Evolutionary conservation across 1,140 invertebrate species (phyloP), one percentile per base, ranked within the genome.

Genomic region (Drosophila melanica): DNA sequence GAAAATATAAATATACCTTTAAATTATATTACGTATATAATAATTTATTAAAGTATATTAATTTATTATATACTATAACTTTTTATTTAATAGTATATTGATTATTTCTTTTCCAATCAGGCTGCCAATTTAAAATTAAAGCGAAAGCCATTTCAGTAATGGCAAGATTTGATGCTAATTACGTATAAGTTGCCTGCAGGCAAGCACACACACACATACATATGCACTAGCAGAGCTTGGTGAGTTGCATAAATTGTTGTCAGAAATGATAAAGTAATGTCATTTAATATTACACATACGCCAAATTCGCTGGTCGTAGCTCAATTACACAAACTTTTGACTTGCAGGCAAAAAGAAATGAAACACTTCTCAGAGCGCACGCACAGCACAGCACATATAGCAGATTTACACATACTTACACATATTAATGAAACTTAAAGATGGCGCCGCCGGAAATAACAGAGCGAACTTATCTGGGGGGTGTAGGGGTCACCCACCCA

Each of bases 261-360:
- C 72, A 70, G 67, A 76, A 75, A 87, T 86, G 81, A 86, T 87
- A 87, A 81, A 87, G 74, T 78, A 86, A 87, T 82, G 79, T 62
- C 79, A 79, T 86, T 76, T 79, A 79, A 87, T 76, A 81, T 86
- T 78, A 72, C 82, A 73, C 51, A 79, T 69, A 81, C 75, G 75
- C 42, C 45, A 23, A 9, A 41, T 14, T 18, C 6, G 27, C 62
- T 39, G 41, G 47, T 59, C 42, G 51, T 55, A 62, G 78, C 78
- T 87, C 82, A 79, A 89, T 89, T 89, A 82, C 84, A 79, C 71
- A 72, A 87, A 87, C 73, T 87, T 77, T 66, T 63, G 47, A 69
- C 58, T 59, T 44, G 58, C 23, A 47, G 44, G 59, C 39, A 44
- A 27, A 58, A 77, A 74, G 57, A 75, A 65, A 69, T 63, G 57